phyloP scores from a whole-genome alignment of 1,140 invertebrate genomes.

The Mizuhopecten yessoensis region DNA sequence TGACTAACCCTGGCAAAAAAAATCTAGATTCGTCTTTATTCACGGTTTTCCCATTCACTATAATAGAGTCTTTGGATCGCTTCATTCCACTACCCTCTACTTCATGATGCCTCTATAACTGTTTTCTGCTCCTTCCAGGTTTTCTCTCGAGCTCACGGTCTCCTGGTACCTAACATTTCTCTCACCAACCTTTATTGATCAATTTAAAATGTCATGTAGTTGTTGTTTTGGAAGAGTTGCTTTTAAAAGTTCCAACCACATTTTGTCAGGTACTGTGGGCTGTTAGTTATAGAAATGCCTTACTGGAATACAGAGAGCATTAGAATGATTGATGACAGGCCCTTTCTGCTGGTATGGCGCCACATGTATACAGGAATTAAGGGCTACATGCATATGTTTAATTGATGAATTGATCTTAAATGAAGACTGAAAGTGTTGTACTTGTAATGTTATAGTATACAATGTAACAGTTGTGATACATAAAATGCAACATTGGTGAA shows the following conservation, averaged over 20 bases:
- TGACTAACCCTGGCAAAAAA: not conserved
- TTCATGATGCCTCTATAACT: not conserved
- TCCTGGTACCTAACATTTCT: not conserved
- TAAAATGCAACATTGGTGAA: too few relatives aligned
- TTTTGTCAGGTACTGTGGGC: not conserved
- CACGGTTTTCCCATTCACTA: not conserved
- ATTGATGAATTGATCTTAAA: not conserved
- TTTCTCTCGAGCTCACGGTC: not conserved
- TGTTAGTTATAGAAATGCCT: not conserved
- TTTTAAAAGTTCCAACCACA: conserved; percentile 16
- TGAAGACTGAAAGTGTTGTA: too few relatives aligned
- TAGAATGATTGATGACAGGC: not conserved
- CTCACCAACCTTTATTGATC: not conserved
- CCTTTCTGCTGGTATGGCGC: too few relatives aligned
- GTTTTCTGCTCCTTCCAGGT: not conserved
- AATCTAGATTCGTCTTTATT: not conserved
- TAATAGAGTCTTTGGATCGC: not conserved
- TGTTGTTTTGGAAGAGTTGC: not conserved
- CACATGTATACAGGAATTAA: too few relatives aligned
- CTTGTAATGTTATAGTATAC: too few relatives aligned
- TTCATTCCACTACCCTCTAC: not conserved
- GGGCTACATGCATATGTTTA: too few relatives aligned
- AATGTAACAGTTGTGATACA: too few relatives aligned
- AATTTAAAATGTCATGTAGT: not conserved
- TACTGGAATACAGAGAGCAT: not conserved